Evolutionary conservation across 2,113 vertebrate species (phyloP), one percentile per base, ranked within the genome.

Genomic region (Corynorhinus townsendii): DNA sequence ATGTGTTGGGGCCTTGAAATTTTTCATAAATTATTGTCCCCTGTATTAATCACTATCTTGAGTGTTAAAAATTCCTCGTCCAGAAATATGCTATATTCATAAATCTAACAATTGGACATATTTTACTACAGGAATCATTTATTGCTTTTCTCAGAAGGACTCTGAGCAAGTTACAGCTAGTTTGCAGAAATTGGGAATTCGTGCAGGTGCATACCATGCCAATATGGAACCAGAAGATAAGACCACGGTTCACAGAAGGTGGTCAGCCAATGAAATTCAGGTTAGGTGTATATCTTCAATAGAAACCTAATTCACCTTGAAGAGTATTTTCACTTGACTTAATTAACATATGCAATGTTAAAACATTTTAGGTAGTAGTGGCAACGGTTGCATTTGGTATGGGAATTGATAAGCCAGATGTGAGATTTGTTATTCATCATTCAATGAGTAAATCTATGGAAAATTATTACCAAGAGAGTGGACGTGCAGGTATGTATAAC

Each of bases 391-490:
- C 99, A 5, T 99, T 99, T 96, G 99, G 99, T 12, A 99, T 99
- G 99, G 99, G 99, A 91, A 99, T 99, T 62, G 99, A 99, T 98
- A 99, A 99, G 79, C 98, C 99, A 7, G 99, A 99, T 33, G 99
- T 99, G 81, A 98, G 99, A 77, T 99, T 99, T 95, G 99, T 99
- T 43, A 99, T 99, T 96, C 99, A 99, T 96, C 99, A 99, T 97
- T 99, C 99, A 75, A 99, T 99, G 98, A 99, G 99, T 98, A 99
- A 99, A 97, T 99, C 99, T 59, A 99, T 99, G 91, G 99, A 99
- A 98, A 99, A 99, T 98, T 99, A 99, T 93, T 99, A 99, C 97
- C 99, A 99, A 75, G 99, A 99, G 98, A 99, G 99, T 47, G 99
- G 99, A 3, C 99, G 99, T 11, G 99, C 99, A 98, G 99, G 99